Conservation (phyloP, 2,888 invertebrate species). For the Scaptomyza polygonia region DNA sequence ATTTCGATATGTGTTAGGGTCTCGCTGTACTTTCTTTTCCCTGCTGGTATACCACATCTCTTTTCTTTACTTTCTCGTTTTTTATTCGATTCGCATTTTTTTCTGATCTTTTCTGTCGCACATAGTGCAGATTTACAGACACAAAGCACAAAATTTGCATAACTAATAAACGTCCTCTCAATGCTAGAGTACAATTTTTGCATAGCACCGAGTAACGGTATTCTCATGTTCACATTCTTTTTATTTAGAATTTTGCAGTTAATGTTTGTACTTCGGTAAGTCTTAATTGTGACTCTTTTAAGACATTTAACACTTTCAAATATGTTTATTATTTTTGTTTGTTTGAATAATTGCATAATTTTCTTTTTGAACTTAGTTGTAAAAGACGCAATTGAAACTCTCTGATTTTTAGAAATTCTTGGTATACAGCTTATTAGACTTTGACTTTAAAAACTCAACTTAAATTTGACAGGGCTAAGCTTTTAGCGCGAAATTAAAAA, state of each 20-base stretch:
- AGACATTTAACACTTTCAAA: too few species aligned
- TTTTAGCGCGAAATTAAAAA: slow-evolving; percentile 4
- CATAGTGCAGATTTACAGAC: slow-evolving; percentile 44
- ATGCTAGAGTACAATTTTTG: slow-evolving; percentile 17
- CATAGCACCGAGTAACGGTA: slow-evolving; percentile 2
- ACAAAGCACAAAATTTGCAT: slow-evolving; percentile 55
- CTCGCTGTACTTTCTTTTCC: background rate
- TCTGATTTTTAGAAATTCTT: background rate
- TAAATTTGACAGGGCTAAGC: slow-evolving; percentile 4
- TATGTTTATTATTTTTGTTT: too few species aligned
- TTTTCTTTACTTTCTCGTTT: background rate
- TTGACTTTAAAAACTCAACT: background rate
- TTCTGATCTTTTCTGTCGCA: slow-evolving; percentile 32
- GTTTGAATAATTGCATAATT: too few species aligned
- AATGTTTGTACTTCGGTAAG: background rate
- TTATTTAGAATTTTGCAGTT: background rate
- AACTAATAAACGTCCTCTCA: slow-evolving; percentile 34
- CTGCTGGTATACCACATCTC: background rate
- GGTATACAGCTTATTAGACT: background rate
- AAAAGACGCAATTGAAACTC: too few species aligned
- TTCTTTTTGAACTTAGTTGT: too few species aligned
- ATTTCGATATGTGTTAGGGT: slow-evolving; percentile 29
- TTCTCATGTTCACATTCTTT: background rate
- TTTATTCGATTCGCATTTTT: slow-evolving; percentile 34
- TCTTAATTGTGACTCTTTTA: background rate